A percentile compares a stretch with the other conserved stretches of the same genome.
These are phyloP conservation scores for Neoseiulus cucumeris DNA, from an alignment of 1,140 invertebrate species.

Conservation along the genomic window DNA sequence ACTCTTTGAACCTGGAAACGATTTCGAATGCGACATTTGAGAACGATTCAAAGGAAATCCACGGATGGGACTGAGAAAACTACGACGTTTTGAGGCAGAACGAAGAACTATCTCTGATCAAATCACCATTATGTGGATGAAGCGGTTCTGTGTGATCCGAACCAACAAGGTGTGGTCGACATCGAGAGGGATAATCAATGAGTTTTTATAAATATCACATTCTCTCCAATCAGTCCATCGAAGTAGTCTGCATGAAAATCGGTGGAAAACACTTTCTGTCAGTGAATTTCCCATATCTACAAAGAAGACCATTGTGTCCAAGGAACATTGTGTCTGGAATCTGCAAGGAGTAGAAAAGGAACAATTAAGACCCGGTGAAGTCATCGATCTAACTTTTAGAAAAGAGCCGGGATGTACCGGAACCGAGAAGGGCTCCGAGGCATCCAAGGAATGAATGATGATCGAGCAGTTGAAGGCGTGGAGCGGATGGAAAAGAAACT, in stretches of 20 bases:
- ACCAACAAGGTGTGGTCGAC: not conserved
- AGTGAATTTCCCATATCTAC: not conserved
- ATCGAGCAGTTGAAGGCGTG: no score
- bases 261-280: slow-evolving; percentile 2
- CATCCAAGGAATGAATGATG: no score
- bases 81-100: no score
- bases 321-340: not conserved
- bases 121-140: slow-evolving; percentile 6
- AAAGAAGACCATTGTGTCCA: slow-evolving; percentile 7
- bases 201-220: slow-evolving; percentile 7
- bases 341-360: not conserved
- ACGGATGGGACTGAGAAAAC: no score
- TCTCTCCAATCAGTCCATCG: slow-evolving; percentile 5
- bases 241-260: not conserved
- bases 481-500: no score
- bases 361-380: not conserved
- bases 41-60: no score
- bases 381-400: no score
- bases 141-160: slow-evolving; percentile 1
- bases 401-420: no score
- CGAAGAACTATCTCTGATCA: no score
- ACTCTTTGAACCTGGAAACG: not conserved
- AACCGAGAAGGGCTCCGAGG: no score
- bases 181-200: not conserved
- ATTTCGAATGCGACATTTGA: no score